Conservation (phyloP, 2,797 vertebrate species). For the Lepidocolaptes lacrymiger region DNA sequence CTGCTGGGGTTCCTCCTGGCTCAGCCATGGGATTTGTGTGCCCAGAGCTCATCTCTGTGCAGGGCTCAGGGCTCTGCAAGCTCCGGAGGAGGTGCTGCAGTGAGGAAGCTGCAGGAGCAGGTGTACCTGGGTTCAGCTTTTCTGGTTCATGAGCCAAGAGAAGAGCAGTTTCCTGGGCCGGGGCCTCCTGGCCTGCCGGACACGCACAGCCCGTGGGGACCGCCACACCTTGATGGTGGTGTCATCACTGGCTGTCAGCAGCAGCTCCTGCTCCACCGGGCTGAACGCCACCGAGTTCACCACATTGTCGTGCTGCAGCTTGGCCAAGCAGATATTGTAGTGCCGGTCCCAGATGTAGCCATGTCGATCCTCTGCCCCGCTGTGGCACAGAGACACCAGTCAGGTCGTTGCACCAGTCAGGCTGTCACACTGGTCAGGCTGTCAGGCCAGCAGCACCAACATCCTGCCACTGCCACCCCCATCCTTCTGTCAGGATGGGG, state of each 20-base stretch:
- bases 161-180: conserved; percentile 75
- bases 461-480: not conserved
- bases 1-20: not conserved
- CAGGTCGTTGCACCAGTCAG: not conserved
- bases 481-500: accelerated
- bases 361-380: conserved; percentile 94
- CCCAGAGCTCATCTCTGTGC: conserved; percentile 1
- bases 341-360: conserved; percentile 99
- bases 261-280: conserved; percentile 93
- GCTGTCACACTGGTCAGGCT: not conserved
- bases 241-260: conserved; percentile 93
- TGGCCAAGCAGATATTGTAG: conserved; percentile 95
- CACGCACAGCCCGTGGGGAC: conserved; percentile 83
- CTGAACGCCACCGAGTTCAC: conserved; percentile 98
- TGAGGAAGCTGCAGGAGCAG: conserved; percentile 54
- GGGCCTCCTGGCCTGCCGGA: conserved; percentile 67
- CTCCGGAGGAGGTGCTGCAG: conserved; percentile 29
- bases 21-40: not conserved
- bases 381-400: conserved; percentile 38
- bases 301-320: conserved; percentile 91
- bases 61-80: conserved; percentile 29
- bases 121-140: conserved; percentile 63
- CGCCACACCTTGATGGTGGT: conserved; percentile 96
- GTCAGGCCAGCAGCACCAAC: not conserved
- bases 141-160: conserved; percentile 83